Evolutionary conservation across 2,888 invertebrate genomes (phyloP), one percentile per base, ranked within the genome.

Genomic region (Metacarcinus magister): DNA sequence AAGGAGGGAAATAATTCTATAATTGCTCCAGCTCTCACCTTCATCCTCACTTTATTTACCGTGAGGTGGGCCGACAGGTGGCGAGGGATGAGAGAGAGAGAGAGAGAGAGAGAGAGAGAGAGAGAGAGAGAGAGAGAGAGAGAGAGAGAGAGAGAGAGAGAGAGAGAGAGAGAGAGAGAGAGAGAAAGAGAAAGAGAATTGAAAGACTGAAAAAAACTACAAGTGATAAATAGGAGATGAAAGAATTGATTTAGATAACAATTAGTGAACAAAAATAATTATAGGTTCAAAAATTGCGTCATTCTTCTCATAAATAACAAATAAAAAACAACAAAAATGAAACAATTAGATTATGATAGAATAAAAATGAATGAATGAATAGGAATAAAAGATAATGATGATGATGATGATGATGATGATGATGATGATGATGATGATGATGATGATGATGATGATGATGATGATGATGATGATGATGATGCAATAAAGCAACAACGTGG

Each of bases 101-200:
- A 89, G 60, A 90, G 60, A 89, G 87, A 54, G 75, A 67, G 95
- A 54, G 91, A 89, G 91, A 95, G 92, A 91, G 46, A 82, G 87
- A 94, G 95, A 67, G n/a, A 67, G 95, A 48, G 90, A 90, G 89
- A 90, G 60, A 44, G 91, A 39, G 44, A 23, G 67, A 43, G 28
- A 67, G n/a, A 43, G 43, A 43, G n/a, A 39, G 43, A 32, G 28
- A 39, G 48, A 89, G 90, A 54, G 39, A 46, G 89, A 95, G 95
- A 48, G 60, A 60, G 91, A 90, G 54, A 54, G 89, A 54, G 54
- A 54, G 87, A 28, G 28, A 75, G 28, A 75, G 28, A 75, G 75
- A 75, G 28, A 75, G 28, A 75, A 5, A 75, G 75, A 75, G 39
- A 23, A 39, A 39, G 44, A 28, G 39, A 19, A 2, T 23, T 1